Evolutionary conservation across 2,797 vertebrate genomes (phyloP).

Genomic region (Liasis olivaceus): DNA sequence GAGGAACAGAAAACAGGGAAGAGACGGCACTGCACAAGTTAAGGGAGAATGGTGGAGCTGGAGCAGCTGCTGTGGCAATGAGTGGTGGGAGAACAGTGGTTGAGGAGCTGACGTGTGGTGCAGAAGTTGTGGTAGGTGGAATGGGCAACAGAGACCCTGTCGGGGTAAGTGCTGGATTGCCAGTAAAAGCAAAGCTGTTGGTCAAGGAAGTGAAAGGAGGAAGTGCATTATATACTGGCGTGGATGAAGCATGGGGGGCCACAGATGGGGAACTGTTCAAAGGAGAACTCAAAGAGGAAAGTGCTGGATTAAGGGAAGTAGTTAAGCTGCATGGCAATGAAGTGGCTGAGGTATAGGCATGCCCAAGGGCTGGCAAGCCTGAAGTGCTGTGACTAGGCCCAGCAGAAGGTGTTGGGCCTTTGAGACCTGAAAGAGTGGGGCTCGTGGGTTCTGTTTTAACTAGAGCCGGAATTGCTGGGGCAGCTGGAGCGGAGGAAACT

Average conservation of each 20-base stretch:
- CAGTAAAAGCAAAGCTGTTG: slow-evolving; percentile 77
- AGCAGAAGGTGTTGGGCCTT: slow-evolving; percentile 83
- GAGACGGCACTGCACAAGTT: slow-evolving; percentile 83
- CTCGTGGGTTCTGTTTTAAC: slow-evolving; percentile 81
- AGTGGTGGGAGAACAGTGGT: slow-evolving; percentile 70
- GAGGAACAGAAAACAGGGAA: slow-evolving; percentile 84
- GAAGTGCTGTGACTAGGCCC: slow-evolving; percentile 83
- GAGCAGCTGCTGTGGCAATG: slow-evolving; percentile 75
- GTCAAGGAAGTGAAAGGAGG: slow-evolving; percentile 85
- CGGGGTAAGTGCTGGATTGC: slow-evolving; percentile 71
- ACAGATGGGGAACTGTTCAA: slow-evolving; percentile 71
- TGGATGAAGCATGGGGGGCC: slow-evolving; percentile 70
- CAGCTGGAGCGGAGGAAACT: slow-evolving; percentile 55
- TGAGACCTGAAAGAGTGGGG: slow-evolving; percentile 91
- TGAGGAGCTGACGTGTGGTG: slow-evolving; percentile 69
- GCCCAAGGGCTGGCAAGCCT: slow-evolving; percentile 80
- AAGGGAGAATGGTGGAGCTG: slow-evolving; percentile 80
- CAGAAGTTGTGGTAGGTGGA: slow-evolving; percentile 67
- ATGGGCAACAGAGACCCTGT: slow-evolving; percentile 69
- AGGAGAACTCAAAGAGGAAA: slow-evolving; percentile 77
- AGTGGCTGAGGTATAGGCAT: slow-evolving; percentile 78
- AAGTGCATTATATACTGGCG: slow-evolving; percentile 82
- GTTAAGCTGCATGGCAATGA: slow-evolving; percentile 84
- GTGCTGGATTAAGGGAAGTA: slow-evolving; percentile 78
- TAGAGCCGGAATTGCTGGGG: slow-evolving; percentile 55